Evolutionary conservation across 2,888 invertebrate genomes (phyloP).

Genomic region (Protodeltote pygarga): DNA sequence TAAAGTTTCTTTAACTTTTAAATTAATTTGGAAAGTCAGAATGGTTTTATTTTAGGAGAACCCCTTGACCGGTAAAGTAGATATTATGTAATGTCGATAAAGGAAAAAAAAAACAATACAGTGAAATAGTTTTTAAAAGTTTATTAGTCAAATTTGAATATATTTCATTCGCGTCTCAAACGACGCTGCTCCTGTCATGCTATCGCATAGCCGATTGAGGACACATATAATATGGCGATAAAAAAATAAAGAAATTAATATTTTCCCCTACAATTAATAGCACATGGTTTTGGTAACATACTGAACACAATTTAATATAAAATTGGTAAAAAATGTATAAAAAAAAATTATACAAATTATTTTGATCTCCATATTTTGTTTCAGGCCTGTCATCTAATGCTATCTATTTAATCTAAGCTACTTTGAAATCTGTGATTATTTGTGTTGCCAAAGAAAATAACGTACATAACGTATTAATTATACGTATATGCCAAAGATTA

Average conservation of each 20-base stretch:
- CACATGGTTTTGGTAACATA: constrained; percentile 52
- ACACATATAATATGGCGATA: constrained; percentile 31
- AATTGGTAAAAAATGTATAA: constrained; percentile 30
- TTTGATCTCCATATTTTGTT: constrained; percentile 15
- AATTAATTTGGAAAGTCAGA: too few species aligned
- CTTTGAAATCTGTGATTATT: not conserved
- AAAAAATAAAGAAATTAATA: constrained; percentile 37
- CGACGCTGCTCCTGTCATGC: not conserved
- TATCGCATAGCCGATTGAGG: constrained; percentile 3
- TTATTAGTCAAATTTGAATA: constrained; percentile 35
- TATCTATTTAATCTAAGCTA: constrained; percentile 1
- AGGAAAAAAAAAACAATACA: constrained; percentile 14
- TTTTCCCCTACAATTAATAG: constrained; percentile 35
- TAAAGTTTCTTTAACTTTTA: too few species aligned
- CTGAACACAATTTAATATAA: constrained; percentile 47
- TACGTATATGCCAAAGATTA: too few species aligned
- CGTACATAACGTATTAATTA: too few species aligned
- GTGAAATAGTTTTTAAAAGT: constrained; percentile 8
- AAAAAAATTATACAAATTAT: constrained; percentile 8
- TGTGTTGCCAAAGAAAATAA: constrained; percentile 15
- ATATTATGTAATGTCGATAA: too few species aligned
- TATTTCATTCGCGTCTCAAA: constrained; percentile 10
- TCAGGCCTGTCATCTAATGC: not conserved
- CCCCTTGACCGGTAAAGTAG: too few species aligned
- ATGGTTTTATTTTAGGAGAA: too few species aligned